A percentile compares a stretch with the other conserved stretches of the same genome.
These are phyloP conservation scores for Meliscaeva auricollis DNA, from an alignment of 2,888 invertebrate species.

Conservation along the genomic window DNA sequence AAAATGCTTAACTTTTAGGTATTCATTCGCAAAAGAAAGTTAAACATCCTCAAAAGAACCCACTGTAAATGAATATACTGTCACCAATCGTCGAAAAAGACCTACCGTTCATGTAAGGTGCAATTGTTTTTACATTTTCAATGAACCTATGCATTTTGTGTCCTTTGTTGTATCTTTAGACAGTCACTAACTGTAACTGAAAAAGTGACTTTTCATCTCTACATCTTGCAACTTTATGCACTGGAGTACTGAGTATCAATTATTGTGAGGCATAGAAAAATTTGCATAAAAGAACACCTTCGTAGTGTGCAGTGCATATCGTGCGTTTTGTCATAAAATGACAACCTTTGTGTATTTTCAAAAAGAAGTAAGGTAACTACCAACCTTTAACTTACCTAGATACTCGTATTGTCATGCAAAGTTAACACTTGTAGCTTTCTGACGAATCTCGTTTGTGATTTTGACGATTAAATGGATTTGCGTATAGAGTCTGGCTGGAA, in stretches of 20 bases:
- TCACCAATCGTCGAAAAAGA: constrained; percentile 10
- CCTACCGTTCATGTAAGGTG: constrained; percentile 9
- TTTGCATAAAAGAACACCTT: constrained; percentile 63
- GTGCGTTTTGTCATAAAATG: constrained; percentile 5
- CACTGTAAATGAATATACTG: constrained; percentile 3
- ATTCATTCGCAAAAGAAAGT: too few relatives aligned
- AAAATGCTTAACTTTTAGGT: too few relatives aligned
- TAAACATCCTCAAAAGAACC: background rate
- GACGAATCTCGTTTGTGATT: constrained; percentile 67
- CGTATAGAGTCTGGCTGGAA: constrained; percentile 51
- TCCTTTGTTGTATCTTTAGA: constrained; percentile 42
- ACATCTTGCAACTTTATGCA: background rate
- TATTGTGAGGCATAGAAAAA: constrained; percentile 24
- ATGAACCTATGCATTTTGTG: constrained; percentile 8
- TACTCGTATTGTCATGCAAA: constrained; percentile 35
- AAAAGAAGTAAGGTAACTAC: background rate
- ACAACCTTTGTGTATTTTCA: constrained; percentile 1
- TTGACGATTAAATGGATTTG: constrained; percentile 72
- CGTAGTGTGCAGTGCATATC: background rate
- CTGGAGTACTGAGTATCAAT: background rate
- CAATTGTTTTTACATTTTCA: constrained; percentile 56
- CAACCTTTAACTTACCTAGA: background rate
- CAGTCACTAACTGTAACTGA: background rate
- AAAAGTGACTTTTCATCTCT: constrained; percentile 8
- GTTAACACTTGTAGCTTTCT: constrained; percentile 67